Base-by-base conservation (phyloP, 2,113 vertebrate genomes). In the Chrysochloris asiatica region DNA sequence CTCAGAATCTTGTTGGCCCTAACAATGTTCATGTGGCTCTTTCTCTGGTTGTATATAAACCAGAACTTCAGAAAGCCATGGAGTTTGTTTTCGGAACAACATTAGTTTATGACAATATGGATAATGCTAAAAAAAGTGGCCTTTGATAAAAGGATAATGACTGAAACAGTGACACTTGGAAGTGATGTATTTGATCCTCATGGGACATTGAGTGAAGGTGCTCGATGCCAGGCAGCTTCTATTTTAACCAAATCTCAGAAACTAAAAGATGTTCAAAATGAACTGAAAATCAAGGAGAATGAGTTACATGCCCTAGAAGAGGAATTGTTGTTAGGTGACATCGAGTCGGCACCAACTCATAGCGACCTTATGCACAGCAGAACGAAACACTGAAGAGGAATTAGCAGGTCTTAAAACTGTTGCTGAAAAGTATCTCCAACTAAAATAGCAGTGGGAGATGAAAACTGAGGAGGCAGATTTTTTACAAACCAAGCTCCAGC, bases 141-240 rank as follows among this genome's bases (percentile, higher is more conserved):
- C 76, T 99, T 99, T 47, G 98, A 99, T 95, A 99, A 96, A 96
- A 98, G 98, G 38, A 98, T 99, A 96, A 98, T 98, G 98, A 98
- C 97, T 0, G 99, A 98, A 97, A 99, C 98, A 0, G 99, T 99
- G 91, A 99, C 99, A 4, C 96, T 99, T 4, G 99, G 98, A 77
- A 99, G 99, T 81, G 99, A 99, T 73, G 96, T 98, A 1, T 99
- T 99, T 92, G 99, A 99, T 96, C 99, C 99, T 9, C 99, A 99
- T 94, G 99, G 99, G 92, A 99, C 99, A 33, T 95, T 99, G 93
- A 99, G 98, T 67, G 99, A 99, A 99, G 99, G 99, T 71, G 98
- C 98, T 0, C 97, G 96, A 14, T 97, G 97, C 36, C 97, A 98
- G 90, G 93, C 97, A 3, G 96, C 95, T 82, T 98, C 99, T 0